Percentiles rank a stretch among this genome's conserved stretches.
These are phyloP conservation scores for Sesamia nonagrioides DNA, from an alignment of 1,140 invertebrate genomes.

Conservation along the genomic window DNA sequence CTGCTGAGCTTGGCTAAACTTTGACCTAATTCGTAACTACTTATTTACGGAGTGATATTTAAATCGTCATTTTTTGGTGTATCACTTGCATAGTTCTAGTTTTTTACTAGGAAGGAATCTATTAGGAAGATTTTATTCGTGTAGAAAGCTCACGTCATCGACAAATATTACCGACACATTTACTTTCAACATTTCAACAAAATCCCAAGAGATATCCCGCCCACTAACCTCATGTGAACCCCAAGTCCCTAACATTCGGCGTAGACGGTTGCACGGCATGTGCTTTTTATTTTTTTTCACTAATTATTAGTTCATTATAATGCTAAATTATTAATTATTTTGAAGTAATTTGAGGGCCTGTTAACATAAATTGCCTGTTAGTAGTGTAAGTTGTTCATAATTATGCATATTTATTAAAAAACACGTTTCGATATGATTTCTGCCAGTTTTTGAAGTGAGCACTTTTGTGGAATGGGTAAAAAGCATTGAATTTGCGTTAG, in stretches of 20 bases:
- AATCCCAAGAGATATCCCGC: neutral
- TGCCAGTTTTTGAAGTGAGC: neutral
- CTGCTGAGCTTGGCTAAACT: too few relatives aligned
- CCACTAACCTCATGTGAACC: conserved; percentile 16
- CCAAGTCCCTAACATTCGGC: conserved; percentile 49
- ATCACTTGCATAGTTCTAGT: too few relatives aligned
- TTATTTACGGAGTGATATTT: too few relatives aligned
- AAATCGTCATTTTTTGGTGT: too few relatives aligned
- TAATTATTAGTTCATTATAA: conserved; percentile 49
- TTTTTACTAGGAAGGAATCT: too few relatives aligned
- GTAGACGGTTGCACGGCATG: conserved; percentile 57
- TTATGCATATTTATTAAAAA: conserved; percentile 5
- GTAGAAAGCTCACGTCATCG: too few relatives aligned
- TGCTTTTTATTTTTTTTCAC: conserved; percentile 55
- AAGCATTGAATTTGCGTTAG: too few relatives aligned
- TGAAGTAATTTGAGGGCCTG: conserved; percentile 18
- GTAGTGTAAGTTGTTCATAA: neutral
- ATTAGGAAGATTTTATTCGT: too few relatives aligned
- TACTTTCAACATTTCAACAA: neutral
- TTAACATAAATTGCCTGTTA: conserved; percentile 24
- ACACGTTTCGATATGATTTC: neutral
- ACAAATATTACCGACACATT: too few relatives aligned
- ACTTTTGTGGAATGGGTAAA: too few relatives aligned
- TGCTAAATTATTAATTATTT: conserved; percentile 40
- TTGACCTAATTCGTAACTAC: too few relatives aligned